A percentile compares a stretch with the other conserved stretches of the same genome.
Conservation (phyloP, 1,140 invertebrate species). For the Belonocnema kinseyi region DNA sequence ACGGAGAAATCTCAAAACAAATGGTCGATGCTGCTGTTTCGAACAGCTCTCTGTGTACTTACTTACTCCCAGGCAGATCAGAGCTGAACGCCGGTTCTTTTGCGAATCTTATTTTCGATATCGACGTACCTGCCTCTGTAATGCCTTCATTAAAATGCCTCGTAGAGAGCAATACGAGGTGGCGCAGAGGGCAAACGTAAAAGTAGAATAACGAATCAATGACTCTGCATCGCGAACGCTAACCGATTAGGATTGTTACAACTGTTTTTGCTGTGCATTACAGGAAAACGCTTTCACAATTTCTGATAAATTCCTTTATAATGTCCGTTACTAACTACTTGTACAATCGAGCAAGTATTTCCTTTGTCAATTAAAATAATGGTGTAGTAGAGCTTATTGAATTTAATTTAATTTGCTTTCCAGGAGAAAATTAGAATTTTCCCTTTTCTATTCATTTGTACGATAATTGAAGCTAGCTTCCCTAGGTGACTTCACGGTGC, state of each 20-base stretch:
- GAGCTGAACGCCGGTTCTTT: constrained; percentile 13
- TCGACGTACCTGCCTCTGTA: constrained; percentile 28
- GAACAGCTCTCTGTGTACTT: constrained; percentile 12
- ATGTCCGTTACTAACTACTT: constrained; percentile 15
- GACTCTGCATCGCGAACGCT: constrained; percentile 4
- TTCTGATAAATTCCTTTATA: constrained; percentile 22
- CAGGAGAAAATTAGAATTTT: no score
- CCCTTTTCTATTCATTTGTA: constrained; percentile 19
- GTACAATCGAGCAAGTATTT: neutral
- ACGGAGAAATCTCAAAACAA: constrained; percentile 22
- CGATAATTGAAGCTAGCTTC: no score
- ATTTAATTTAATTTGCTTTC: neutral
- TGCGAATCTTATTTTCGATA: constrained; percentile 29
- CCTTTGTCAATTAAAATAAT: constrained; percentile 14
- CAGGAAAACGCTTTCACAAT: constrained; percentile 23
- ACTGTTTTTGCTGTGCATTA: constrained; percentile 9
- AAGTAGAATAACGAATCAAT: constrained; percentile 22
- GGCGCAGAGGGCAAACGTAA: constrained; percentile 24
- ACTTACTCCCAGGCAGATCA: constrained; percentile 10
- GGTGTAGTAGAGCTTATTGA: neutral
- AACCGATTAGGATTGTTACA: constrained; percentile 26
- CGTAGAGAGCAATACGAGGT: constrained; percentile 25
- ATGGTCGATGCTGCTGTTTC: constrained; percentile 19
- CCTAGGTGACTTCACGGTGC: no score
- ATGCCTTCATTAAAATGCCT: constrained; percentile 30